Percentiles rank a stretch among this genome's conserved stretches.
Conservation (phyloP, 2,888 invertebrate genomes). For the Scaptomyza cyrtandrae region DNA sequence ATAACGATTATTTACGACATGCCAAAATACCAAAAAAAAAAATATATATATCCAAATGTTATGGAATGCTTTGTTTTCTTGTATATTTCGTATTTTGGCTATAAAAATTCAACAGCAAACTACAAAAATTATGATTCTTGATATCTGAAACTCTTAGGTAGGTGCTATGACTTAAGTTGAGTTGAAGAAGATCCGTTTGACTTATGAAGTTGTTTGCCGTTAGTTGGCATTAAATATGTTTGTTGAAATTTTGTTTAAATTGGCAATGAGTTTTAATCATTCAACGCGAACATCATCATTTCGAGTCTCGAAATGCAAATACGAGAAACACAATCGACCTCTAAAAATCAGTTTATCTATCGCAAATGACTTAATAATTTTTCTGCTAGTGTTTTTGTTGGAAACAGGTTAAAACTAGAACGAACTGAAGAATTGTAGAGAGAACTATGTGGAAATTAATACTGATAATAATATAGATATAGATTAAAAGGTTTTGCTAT, state of each 20-base stretch:
- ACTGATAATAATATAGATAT: no score
- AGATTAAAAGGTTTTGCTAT: no score
- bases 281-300: slow-evolving; percentile 1
- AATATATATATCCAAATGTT: slow-evolving; percentile 7
- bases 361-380: slow-evolving; percentile 8
- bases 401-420: background rate
- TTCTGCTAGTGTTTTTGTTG: background rate
- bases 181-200: slow-evolving; percentile 39
- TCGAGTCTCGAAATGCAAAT: background rate
- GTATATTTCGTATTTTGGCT: slow-evolving; percentile 25
- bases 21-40: slow-evolving; percentile 36
- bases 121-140: slow-evolving; percentile 36
- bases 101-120: slow-evolving; percentile 14
- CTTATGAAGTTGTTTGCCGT: slow-evolving; percentile 64
- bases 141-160: slow-evolving; percentile 51
- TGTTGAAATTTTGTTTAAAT: slow-evolving; percentile 33
- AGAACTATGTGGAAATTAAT: no score
- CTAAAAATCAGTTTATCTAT: slow-evolving; percentile 22
- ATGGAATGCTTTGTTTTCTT: slow-evolving; percentile 52
- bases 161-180: slow-evolving; percentile 38
- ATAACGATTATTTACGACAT: slow-evolving; percentile 74
- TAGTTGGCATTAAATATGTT: slow-evolving; percentile 36
- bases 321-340: slow-evolving; percentile 20
- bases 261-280: slow-evolving; percentile 38
- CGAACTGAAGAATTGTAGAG: no score